A percentile compares a stretch with the other conserved stretches of the same genome.
Evolutionary conservation across 1,140 invertebrate species (phyloP).

Genomic region (Chelonus insularis): DNA sequence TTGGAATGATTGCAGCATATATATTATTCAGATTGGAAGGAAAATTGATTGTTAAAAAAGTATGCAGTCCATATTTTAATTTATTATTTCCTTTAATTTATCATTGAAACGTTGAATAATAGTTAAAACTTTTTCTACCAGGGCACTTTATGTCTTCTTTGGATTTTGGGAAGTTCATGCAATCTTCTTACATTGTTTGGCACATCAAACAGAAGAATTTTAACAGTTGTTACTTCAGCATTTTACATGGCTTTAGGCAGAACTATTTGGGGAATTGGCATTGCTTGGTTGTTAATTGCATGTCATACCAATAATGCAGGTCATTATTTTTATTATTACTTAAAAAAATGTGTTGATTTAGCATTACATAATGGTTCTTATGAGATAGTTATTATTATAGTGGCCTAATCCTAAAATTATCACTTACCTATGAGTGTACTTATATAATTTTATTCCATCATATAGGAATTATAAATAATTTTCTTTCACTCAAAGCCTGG

Average conservation of each 20-base stretch:
- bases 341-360: too few species aligned
- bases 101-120: not conserved
- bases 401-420: too few species aligned
- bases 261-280: constrained; percentile 58
- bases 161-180: constrained; percentile 49
- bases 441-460: too few species aligned
- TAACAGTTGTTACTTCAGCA: constrained; percentile 47
- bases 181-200: constrained; percentile 57
- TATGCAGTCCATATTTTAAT: constrained; percentile 31
- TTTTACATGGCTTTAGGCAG: constrained; percentile 54
- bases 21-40: constrained; percentile 50
- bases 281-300: constrained; percentile 60
- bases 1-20: constrained; percentile 57
- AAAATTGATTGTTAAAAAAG: constrained; percentile 48
- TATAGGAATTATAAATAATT: too few species aligned
- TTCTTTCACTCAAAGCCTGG: too few species aligned
- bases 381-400: too few species aligned
- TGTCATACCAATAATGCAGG: constrained; percentile 57
- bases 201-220: constrained; percentile 43
- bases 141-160: constrained; percentile 42
- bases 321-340: too few species aligned
- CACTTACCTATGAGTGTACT: too few species aligned
- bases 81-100: constrained; percentile 4
- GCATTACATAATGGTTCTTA: too few species aligned
- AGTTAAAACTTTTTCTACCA: constrained; percentile 38